A percentile compares a stretch with the other conserved stretches of the same genome.
These are phyloP conservation scores for Magallana gigas DNA, from an alignment of 1,140 invertebrate genomes.

Conservation along the genomic window DNA sequence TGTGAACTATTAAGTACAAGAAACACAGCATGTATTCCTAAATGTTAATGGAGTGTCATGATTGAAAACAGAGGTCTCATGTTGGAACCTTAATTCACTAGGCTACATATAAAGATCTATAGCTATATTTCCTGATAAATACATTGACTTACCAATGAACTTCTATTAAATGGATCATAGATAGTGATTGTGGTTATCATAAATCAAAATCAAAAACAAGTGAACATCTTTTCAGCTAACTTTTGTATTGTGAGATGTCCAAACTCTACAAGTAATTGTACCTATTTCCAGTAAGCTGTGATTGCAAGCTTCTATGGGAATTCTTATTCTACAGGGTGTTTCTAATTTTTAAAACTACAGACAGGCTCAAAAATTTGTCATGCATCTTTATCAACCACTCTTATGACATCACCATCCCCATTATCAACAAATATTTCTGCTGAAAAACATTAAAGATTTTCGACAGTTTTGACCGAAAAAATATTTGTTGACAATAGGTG, in stretches of 20 bases:
- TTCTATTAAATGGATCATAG: conserved; percentile 1
- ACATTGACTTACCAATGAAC: not conserved
- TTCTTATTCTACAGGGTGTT: not conserved
- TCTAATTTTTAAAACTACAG: not conserved
- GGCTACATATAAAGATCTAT: conserved; percentile 5
- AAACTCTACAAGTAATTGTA: too few species aligned
- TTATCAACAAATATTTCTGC: not conserved
- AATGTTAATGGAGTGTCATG: too few species aligned
- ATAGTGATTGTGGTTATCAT: not conserved
- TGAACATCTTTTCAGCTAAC: too few species aligned
- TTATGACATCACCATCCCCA: not conserved
- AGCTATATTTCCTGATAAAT: conserved; percentile 11
- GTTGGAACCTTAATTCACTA: not conserved
- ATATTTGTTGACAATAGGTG: conserved; percentile 27
- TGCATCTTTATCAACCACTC: not conserved
- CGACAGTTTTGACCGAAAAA: not conserved
- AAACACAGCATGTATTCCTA: too few species aligned
- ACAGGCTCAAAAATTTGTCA: not conserved
- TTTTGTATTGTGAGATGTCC: too few species aligned
- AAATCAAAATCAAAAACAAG: too few species aligned
- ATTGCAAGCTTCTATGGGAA: not conserved
- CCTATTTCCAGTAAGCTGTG: not conserved
- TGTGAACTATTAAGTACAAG: too few species aligned
- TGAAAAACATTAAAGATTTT: not conserved
- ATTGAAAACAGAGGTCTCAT: not conserved